Conservation (phyloP, 2,888 invertebrate species). For the Deilephila elpenor region DNA sequence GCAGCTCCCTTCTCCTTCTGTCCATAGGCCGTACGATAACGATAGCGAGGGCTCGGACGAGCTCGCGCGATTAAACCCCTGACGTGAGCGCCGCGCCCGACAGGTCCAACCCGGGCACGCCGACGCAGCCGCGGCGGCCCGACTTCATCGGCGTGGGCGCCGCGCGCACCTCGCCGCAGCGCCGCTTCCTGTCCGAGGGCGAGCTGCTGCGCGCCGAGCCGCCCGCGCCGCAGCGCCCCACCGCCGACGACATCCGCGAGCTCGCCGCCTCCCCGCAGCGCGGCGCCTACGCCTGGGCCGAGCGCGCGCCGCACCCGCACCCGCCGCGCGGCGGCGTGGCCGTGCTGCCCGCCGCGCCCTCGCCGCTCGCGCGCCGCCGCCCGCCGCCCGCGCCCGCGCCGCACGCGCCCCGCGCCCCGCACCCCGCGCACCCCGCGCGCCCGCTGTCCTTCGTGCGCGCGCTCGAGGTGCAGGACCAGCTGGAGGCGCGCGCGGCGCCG, state of each 20-base stretch:
- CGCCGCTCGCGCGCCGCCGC: constrained; percentile 64
- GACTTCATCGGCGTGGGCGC: constrained; percentile 92
- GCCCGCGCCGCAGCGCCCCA: constrained; percentile 86
- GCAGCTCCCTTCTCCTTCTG: constrained; percentile 83
- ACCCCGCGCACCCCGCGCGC: constrained; percentile 76
- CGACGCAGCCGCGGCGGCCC: constrained; percentile 94
- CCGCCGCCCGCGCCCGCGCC: constrained; percentile 85
- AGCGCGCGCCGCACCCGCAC: constrained; percentile 71
- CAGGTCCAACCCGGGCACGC: constrained; percentile 97
- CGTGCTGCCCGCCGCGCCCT: constrained; percentile 67
- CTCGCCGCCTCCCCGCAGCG: constrained; percentile 94
- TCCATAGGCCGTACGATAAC: constrained; percentile 84
- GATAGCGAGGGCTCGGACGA: constrained; percentile 83
- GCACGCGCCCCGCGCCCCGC: constrained; percentile 78
- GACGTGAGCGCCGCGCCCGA: constrained; percentile 79
- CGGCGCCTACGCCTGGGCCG: constrained; percentile 77
- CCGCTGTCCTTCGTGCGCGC: constrained; percentile 96
- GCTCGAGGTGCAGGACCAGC: constrained; percentile 94
- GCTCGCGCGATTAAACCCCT: constrained; percentile 83
- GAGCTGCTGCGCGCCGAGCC: constrained; percentile 90
- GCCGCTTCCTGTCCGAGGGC: constrained; percentile 92
- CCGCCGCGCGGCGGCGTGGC: constrained; percentile 55
- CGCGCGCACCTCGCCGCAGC: constrained; percentile 87
- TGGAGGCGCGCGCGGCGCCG: constrained; percentile 89
- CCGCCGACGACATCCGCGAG: constrained; percentile 92